Base-by-base conservation (phyloP, 2,113 vertebrate genomes). In the Oryzias javanicus region DNA sequence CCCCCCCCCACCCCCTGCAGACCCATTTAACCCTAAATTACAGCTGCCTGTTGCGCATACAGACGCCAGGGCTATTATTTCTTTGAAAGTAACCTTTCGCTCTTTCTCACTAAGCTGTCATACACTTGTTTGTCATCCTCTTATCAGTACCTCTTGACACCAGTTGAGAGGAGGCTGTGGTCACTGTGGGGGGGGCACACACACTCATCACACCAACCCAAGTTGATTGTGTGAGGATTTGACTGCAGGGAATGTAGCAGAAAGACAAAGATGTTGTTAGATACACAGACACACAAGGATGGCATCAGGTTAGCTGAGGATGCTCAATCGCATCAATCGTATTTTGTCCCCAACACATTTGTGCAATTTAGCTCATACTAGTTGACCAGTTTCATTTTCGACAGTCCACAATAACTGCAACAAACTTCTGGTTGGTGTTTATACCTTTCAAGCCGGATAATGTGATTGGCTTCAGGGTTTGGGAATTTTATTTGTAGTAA, bases 11-110 rank as follows among this genome's bases (percentile, higher is more conserved):
- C 19, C 22, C 20, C 55, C 6, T 66, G 56, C 35, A 18, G 53
- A 54, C 57, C 40, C 48, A 22, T 60, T 57, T 67, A 65, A 24
- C 51, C 54, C 55, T 67, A 65, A 79, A 79, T 84, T 71, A 75
- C 29, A 71, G 72, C 42, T 60, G 55, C 57, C 67, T 72, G 74
- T 82, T 78, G 62, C 64, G 52, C 67, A 48, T 10, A 55, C 65
- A 66, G 60, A 76, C 71, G 52, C 40, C 5, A 17, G 42, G 42
- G 19, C 51, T 13, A 25, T 71, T 61, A 71, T 56, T 68, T 67
- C 53, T 55, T 56, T 51, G 3, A 52, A 50, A 52, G 47, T 5
- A 70, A 78, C 49, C 62, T 68, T 54, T 74, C n/a, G 8, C 14
- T 19, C 14, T 29, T n/a, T 27, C 49, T 54, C 70, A 54, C 60